phyloP scores from a whole-genome alignment of 2,888 invertebrate genomes.

The Allygus modestus region DNA sequence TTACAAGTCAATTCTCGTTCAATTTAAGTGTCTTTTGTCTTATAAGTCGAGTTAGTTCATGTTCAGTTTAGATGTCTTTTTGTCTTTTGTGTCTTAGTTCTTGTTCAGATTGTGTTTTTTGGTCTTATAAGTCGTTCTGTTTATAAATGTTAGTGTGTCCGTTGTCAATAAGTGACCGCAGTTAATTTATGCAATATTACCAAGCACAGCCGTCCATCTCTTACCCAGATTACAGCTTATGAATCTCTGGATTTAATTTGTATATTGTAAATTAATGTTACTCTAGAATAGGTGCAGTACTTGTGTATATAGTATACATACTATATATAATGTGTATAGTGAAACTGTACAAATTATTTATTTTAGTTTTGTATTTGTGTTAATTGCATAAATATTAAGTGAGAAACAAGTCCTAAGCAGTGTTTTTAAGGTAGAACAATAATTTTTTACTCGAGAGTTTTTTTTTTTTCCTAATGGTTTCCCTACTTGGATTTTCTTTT shows the following conservation, averaged over 20 bases:
- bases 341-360: constrained; percentile 44
- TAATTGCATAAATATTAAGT: not conserved
- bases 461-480: not conserved
- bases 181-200: constrained; percentile 17
- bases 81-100: too few species aligned
- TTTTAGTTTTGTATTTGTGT: constrained; percentile 34
- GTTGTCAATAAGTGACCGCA: not conserved
- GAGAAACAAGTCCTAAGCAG: constrained; percentile 18
- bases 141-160: not conserved
- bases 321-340: constrained; percentile 44
- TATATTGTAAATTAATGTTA: constrained; percentile 14
- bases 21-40: not conserved
- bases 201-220: not conserved
- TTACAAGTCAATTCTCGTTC: not conserved
- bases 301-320: constrained; percentile 38
- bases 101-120: too few species aligned
- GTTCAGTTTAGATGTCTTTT: too few species aligned
- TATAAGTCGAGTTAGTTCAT: not conserved
- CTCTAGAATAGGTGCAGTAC: not conserved
- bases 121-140: not conserved
- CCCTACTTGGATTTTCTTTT: not conserved
- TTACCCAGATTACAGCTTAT: not conserved
- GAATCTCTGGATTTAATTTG: not conserved
- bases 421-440: not conserved
- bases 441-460: not conserved